phyloP scores from a whole-genome alignment of 2,113 vertebrate genomes.

The Porphyrio hochstetteri region DNA sequence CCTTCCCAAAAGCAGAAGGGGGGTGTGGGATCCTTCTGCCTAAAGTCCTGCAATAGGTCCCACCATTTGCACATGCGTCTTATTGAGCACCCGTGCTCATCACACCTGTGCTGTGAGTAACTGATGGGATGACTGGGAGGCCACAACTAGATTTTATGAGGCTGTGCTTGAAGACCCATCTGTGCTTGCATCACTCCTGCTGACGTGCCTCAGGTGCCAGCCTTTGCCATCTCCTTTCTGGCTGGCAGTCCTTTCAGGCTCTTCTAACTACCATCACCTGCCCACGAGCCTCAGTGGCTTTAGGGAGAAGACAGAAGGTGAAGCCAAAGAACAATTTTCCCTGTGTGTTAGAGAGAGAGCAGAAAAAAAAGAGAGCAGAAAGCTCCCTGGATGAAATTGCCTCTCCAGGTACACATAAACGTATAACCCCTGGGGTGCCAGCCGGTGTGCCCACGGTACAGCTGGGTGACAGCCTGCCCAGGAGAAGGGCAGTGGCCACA shows the following conservation, averaged over 20 bases:
- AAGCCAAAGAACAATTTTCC: neutral
- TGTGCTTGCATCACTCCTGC: neutral
- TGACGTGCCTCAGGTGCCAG: neutral
- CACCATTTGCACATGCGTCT: neutral
- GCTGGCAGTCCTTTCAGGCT: neutral
- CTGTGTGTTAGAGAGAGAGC: neutral
- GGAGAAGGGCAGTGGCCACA: neutral
- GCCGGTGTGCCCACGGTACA: neutral
- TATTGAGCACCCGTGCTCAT: neutral
- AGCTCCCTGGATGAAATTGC: neutral
- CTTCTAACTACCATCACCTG: neutral
- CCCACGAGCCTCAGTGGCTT: neutral
- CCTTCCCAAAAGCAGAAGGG: neutral
- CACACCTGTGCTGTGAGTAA: neutral
- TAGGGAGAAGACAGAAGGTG: neutral
- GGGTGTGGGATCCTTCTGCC: neutral
- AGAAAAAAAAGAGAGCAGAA: neutral
- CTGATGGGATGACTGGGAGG: neutral
- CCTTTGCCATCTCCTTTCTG: neutral
- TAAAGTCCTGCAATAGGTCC: neutral
- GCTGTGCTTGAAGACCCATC: neutral
- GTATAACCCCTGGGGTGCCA: accelerated
- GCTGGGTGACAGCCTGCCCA: neutral
- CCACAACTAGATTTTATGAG: neutral
- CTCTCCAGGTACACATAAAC: neutral